phyloP scores from a whole-genome alignment of 2,113 vertebrate genomes.

The Caranx melampygus region DNA sequence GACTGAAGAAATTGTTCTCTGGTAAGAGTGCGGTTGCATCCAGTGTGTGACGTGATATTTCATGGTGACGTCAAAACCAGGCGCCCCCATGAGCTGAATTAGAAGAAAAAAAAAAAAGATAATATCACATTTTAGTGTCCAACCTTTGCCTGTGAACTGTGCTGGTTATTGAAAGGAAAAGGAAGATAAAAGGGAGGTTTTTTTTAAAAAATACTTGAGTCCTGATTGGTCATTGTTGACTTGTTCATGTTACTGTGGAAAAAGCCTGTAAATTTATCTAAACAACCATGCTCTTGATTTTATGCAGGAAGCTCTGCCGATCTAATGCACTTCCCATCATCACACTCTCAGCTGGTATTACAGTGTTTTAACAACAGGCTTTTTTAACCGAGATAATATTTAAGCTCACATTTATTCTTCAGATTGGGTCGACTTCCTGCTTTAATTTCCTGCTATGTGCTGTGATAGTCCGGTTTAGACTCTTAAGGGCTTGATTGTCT shows the following conservation, averaged over 20 bases:
- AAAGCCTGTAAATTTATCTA: conserved; percentile 33
- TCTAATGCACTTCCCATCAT: conserved; percentile 16
- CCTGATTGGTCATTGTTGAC: conserved; percentile 52
- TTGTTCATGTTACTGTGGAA: conserved; percentile 48
- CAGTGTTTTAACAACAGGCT: conserved; percentile 38
- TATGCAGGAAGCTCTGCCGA: conserved; percentile 27
- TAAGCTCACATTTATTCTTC: conserved; percentile 1
- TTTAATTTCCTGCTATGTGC: conserved; percentile 32
- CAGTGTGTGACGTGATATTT: conserved; percentile 5
- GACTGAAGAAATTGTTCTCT: conserved; percentile 33
- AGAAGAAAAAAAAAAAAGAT: conserved; percentile 13
- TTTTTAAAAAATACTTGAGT: conserved; percentile 54
- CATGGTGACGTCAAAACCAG: conserved; percentile 16
- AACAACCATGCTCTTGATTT: conserved; percentile 27
- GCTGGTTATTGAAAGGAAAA: conserved; percentile 56
- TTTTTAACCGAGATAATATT: conserved; percentile 30
- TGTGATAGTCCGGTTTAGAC: conserved; percentile 32
- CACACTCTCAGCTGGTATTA: conserved; percentile 15
- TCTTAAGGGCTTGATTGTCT: conserved; percentile 32
- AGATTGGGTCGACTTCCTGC: conserved; percentile 15
- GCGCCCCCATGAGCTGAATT: conserved; percentile 1
- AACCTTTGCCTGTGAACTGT: conserved; percentile 55
- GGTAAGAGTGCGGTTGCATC: conserved; percentile 14
- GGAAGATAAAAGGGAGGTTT: conserved; percentile 32
- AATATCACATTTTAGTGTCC: conserved; percentile 31